Evolutionary conservation across 2,113 vertebrate genomes (phyloP), one percentile per base, ranked within the genome.

Genomic region (Oriolus oriolus): DNA sequence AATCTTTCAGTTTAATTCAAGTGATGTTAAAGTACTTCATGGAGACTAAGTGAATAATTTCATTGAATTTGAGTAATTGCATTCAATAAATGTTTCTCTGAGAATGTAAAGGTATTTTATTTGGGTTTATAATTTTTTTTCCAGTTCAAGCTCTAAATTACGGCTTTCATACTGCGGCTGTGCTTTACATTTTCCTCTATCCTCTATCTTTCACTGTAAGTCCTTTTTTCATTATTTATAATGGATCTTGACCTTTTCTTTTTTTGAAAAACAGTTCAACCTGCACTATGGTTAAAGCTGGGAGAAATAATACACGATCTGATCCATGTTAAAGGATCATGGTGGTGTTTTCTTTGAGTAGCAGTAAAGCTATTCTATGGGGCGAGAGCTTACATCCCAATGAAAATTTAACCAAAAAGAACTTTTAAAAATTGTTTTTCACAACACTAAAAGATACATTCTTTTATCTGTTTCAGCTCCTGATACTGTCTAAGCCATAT

Each of bases 1-100:
- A 94, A 94, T 80, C 59, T 84, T 85, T 74, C 71, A 21, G 15
- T 81, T 93, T 80, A 90, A 90, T 90, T 94, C 64, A 92, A 95
- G 75, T 70, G 75, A 73, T 92, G 19, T 77, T 94, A 54, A 96
- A 94, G 63, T 81, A 60, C 23, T 90, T 97, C 59, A 66, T 63
- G 59, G 50, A 88, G 75, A 88, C 54, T 66, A 84, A 87, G 73
- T 77, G 68, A 88, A 85, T 92, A 92, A 88, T 92, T 92, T 80
- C 27, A 86, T 59, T 74, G 59, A 81, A 88, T 83, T 77, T 88
- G 59, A 90, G 83, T 94, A 93, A 88, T 81, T 81, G 57, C 39
- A 54, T 81, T 84, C 68, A 74, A 77, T 94, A 92, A 86, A 57
- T 49, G 27, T 80, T 95, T 86, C 59, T 80, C 76, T 91, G 60